Evolutionary conservation across 2,797 vertebrate species (phyloP).

Genomic region (Australoheros facetus): DNA sequence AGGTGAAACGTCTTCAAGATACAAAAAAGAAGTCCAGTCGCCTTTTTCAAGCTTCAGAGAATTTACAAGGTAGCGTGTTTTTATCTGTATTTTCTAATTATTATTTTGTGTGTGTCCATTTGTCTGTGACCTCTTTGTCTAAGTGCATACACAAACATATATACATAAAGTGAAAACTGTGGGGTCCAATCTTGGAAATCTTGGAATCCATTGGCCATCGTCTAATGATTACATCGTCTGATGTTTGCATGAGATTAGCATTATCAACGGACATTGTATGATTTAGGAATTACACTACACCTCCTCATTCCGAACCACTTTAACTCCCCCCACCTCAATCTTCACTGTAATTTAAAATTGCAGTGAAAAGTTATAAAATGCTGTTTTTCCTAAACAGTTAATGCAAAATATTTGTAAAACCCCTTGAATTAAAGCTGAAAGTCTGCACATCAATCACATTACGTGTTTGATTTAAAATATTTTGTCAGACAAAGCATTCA

Average conservation of each 20-base stretch:
- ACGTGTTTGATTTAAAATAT: not conserved
- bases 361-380: not conserved
- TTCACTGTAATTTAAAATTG: not conserved
- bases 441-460: not conserved
- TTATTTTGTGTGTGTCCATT: not conserved
- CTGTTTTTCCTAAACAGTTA: not conserved
- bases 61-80: constrained; percentile 9
- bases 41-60: too few relatives aligned
- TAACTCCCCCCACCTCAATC: not conserved
- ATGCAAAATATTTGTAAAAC: not conserved
- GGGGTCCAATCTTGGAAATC: not conserved
- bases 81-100: constrained; percentile 29
- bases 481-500: not conserved
- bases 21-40: too few relatives aligned
- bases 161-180: not conserved
- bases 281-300: not conserved
- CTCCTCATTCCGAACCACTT: not conserved
- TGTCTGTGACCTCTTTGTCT: constrained; percentile 19
- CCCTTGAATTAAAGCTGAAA: not conserved
- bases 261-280: not conserved
- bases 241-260: not conserved
- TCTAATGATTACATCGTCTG: not conserved
- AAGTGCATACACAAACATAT: not conserved
- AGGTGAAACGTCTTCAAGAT: too few relatives aligned
- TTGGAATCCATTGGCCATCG: not conserved